Evolutionary conservation across 2,888 invertebrate species (phyloP).

Genomic region (Cheilosia pagana): DNA sequence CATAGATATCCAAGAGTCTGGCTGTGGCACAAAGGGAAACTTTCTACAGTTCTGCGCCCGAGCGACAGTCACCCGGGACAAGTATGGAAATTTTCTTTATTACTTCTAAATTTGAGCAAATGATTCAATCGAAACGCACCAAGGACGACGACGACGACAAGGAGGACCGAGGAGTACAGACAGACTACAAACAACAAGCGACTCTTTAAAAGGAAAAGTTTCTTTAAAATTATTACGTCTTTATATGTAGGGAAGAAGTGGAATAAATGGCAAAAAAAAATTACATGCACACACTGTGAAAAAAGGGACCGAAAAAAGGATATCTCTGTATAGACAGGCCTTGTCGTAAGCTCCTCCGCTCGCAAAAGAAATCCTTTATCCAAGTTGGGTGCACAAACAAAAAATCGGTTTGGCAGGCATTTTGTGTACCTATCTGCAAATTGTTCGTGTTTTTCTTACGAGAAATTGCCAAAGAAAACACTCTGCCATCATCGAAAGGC

Average conservation of each 20-base stretch:
- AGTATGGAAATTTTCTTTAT: conserved; percentile 70
- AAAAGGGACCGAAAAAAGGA: conserved; percentile 57
- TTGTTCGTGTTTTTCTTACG: conserved; percentile 59
- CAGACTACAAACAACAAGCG: background rate
- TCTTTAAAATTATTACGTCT: conserved; percentile 62
- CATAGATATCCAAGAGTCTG: conserved; percentile 45
- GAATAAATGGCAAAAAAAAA: background rate
- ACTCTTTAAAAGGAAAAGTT: conserved; percentile 62
- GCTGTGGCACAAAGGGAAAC: conserved; percentile 61
- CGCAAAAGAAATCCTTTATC: conserved; percentile 64
- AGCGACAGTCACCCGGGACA: conserved; percentile 36
- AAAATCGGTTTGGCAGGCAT: conserved; percentile 33
- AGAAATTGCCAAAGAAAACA: conserved; percentile 61
- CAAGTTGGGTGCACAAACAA: conserved; percentile 45
- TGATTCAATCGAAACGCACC: conserved; percentile 70
- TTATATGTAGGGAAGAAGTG: background rate
- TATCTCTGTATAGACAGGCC: conserved; percentile 66
- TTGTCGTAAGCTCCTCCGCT: conserved; percentile 45
- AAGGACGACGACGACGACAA: too few relatives aligned
- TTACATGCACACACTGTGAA: conserved; percentile 15
- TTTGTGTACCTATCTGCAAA: conserved; percentile 55
- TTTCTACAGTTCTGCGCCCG: conserved; percentile 31
- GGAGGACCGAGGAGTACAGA: background rate
- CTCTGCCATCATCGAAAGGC: conserved; percentile 41
- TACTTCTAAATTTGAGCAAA: conserved; percentile 73